Percentiles rank a stretch among this genome's conserved stretches.
Conservation (phyloP, 2,888 invertebrate genomes). For the Drosophila maculinotata region DNA sequence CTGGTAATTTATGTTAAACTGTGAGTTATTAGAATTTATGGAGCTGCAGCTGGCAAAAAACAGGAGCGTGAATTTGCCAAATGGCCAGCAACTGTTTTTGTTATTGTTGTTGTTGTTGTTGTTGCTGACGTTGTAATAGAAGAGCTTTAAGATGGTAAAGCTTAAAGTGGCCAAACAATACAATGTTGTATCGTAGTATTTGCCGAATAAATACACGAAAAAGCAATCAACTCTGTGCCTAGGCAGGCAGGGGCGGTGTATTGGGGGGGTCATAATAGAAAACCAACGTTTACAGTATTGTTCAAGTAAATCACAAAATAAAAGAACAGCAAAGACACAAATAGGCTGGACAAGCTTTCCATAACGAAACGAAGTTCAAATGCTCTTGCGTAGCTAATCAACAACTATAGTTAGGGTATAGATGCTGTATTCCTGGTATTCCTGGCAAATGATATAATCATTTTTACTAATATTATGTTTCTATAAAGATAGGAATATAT, state of each 20-base stretch:
- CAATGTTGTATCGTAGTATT: constrained; percentile 29
- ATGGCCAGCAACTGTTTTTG: constrained; percentile 4
- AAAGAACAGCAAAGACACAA: constrained; percentile 19
- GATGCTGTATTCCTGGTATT: too few species aligned
- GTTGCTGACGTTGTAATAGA: constrained; percentile 42
- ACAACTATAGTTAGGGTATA: background rate
- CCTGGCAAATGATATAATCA: too few species aligned
- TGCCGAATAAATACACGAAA: constrained; percentile 75
- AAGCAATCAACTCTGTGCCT: constrained; percentile 66
- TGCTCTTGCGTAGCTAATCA: constrained; percentile 31
- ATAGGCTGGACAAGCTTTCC: constrained; percentile 16
- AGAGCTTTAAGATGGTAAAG: too few species aligned
- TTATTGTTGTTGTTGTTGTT: too few species aligned
- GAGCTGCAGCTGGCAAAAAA: constrained; percentile 50
- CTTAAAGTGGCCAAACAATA: constrained; percentile 35
- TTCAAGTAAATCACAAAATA: constrained; percentile 25
- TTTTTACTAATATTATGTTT: too few species aligned
- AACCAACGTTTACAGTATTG: constrained; percentile 58
- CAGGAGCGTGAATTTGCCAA: constrained; percentile 39
- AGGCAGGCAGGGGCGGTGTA: constrained; percentile 8
- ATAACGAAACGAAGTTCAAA: background rate
- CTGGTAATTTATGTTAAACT: constrained; percentile 75
- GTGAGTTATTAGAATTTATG: constrained; percentile 75
- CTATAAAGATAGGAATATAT: too few species aligned
- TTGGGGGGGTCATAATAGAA: too few species aligned